These are phyloP conservation scores for Acropora yongei DNA, from an alignment of 64 coral and sea anemone species.

Conservation along the genomic window DNA sequence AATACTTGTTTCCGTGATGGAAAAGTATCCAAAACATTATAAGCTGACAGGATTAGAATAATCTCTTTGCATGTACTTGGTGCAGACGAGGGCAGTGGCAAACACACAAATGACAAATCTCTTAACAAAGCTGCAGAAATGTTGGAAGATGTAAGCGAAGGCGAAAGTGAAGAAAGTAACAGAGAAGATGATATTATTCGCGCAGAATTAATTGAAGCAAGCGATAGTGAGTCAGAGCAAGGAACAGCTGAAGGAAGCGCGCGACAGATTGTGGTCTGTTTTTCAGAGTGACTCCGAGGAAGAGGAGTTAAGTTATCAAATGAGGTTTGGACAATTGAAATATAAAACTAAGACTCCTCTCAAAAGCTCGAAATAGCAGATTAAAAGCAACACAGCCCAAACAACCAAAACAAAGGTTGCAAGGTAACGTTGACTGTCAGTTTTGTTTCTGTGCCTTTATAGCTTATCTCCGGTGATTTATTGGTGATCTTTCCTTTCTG, in stretches of 20 bases:
- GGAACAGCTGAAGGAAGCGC: not conserved
- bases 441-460: too few species aligned
- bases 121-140: not conserved
- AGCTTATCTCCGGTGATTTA: too few species aligned
- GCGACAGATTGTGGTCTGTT: not conserved
- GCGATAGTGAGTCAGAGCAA: slow-evolving; percentile 6
- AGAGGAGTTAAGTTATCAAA: not conserved
- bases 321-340: not conserved
- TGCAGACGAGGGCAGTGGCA: not conserved
- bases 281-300: slow-evolving; percentile 4
- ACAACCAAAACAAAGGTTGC: not conserved
- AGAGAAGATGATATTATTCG: not conserved
- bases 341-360: not conserved
- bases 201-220: not conserved
- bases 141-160: slow-evolving; percentile 3
- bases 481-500: too few species aligned
- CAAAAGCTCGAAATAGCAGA: not conserved
- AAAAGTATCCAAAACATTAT: slow-evolving; percentile 19
- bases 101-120: not conserved
- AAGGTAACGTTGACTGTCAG: too few species aligned
- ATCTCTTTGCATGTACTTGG: slow-evolving; percentile 27
- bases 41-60: slow-evolving; percentile 24
- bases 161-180: slow-evolving; percentile 7
- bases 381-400: not conserved
- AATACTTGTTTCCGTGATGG: slow-evolving; percentile 22